Evolutionary conservation across 1,140 invertebrate species (phyloP).

Genomic region (Lysiphlebus fabarum): DNA sequence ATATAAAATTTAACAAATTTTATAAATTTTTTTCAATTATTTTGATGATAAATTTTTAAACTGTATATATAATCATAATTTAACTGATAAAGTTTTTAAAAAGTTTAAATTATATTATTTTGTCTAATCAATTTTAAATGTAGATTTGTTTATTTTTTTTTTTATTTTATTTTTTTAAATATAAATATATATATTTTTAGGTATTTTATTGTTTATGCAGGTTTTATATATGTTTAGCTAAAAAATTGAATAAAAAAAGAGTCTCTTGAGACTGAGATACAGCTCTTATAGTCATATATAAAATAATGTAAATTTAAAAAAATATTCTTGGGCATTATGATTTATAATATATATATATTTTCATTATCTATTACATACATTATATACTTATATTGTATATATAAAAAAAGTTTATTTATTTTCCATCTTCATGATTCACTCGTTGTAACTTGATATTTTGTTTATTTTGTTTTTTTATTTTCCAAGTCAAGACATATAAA

Average conservation of each 20-base stretch:
- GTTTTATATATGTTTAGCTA: no score
- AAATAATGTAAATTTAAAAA: slow-evolving; percentile 26
- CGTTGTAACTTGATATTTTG: neutral
- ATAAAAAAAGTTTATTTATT: neutral
- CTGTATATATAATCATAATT: no score
- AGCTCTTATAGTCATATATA: slow-evolving; percentile 8
- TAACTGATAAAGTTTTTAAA: no score
- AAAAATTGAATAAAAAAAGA: neutral
- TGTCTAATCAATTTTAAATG: no score
- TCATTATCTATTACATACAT: slow-evolving; percentile 14
- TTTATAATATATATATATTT: slow-evolving; percentile 24
- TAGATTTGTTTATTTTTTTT: neutral
- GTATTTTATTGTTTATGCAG: neutral
- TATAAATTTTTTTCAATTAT: no score
- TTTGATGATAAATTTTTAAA: no score
- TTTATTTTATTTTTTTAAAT: no score
- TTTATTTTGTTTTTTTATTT: neutral
- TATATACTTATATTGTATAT: neutral
- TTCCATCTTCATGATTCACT: slow-evolving; percentile 2
- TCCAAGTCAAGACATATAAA: neutral
- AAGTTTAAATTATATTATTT: no score
- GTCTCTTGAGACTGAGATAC: slow-evolving; percentile 5
- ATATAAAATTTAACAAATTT: no score
- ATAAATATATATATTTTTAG: neutral
- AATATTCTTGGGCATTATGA: slow-evolving; percentile 22